Evolutionary conservation across 2,797 vertebrate species (phyloP), one percentile per base, ranked within the genome.

Genomic region (Numenius phaeopus): DNA sequence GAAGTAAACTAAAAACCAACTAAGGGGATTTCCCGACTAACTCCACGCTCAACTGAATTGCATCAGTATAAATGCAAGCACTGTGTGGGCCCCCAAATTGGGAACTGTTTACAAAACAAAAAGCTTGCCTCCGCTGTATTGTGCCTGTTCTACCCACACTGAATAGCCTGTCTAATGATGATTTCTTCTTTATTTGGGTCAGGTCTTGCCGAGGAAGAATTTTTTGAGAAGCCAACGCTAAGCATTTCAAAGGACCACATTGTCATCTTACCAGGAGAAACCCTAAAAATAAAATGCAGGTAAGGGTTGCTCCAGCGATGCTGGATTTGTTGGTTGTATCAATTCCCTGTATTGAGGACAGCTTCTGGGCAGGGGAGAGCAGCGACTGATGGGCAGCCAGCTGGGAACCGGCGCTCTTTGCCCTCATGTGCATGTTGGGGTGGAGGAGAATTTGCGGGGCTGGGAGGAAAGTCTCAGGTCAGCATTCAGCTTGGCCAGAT

Each of bases 221-320:
- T 66, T 39, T 69, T 92, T 15, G 81, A 95, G 67, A 98, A 97
- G 57, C 98, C 97, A 14, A 70, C 14, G 11, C 70, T 98, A 37
- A 97, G 92, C 87, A 95, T 80, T 62, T 9, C 67, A 7, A 70
- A 93, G 66, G 96, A 98, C 6, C 69, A 97, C 7, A 24, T 96
- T 8, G 29, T 96, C 83, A 89, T 98, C 81, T 88, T 66, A 9
- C 62, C 97, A 3, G 97, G 97, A 77, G 93, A 96, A 39, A 88
- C 81, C 17, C 95, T 98, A 5, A 97, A 95, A 72, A 94, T 98
- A 18, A 96, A 95, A 73, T 98, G 98, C 98, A 98, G 97, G 98
- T 98, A 97, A 98, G 90, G 69, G 34, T 23, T 52, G 54, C 73
- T 69, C 82, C 23, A 30, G 50, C n/a, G n/a, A 6, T 0, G 52